phyloP scores from a whole-genome alignment of 2,888 invertebrate species.

The Augiades crinisus region DNA sequence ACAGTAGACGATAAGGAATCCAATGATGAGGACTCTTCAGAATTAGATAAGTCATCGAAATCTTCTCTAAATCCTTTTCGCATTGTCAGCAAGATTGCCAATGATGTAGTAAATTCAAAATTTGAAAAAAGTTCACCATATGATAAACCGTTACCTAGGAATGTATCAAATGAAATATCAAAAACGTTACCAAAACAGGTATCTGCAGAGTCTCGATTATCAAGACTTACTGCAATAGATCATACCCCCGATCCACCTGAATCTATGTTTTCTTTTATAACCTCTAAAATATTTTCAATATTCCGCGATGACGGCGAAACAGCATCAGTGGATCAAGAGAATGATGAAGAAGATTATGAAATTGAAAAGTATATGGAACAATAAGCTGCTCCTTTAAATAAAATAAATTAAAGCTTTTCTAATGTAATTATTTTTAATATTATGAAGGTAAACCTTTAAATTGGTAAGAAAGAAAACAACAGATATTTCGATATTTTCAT shows the following conservation, averaged over 20 bases:
- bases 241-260: slow-evolving; percentile 18
- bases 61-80: neutral
- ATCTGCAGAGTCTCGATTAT: slow-evolving; percentile 14
- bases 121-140: slow-evolving; percentile 38
- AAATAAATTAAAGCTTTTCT: no score
- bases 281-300: slow-evolving; percentile 45
- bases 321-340: slow-evolving; percentile 4
- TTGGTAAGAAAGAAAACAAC: no score
- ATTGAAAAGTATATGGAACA: slow-evolving; percentile 23
- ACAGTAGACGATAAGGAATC: neutral
- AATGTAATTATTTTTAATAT: no score
- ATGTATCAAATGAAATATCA: slow-evolving; percentile 15
- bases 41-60: neutral
- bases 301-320: slow-evolving; percentile 38
- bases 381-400: no score
- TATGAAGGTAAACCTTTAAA: no score
- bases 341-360: slow-evolving; percentile 20
- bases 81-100: neutral
- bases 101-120: slow-evolving; percentile 6
- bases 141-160: slow-evolving; percentile 35
- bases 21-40: neutral
- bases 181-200: no score
- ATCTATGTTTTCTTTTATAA: slow-evolving; percentile 42
- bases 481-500: no score
- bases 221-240: slow-evolving; percentile 26